phyloP scores from a whole-genome alignment of 2,888 invertebrate genomes.

The Acanthacorydalis orientalis region DNA sequence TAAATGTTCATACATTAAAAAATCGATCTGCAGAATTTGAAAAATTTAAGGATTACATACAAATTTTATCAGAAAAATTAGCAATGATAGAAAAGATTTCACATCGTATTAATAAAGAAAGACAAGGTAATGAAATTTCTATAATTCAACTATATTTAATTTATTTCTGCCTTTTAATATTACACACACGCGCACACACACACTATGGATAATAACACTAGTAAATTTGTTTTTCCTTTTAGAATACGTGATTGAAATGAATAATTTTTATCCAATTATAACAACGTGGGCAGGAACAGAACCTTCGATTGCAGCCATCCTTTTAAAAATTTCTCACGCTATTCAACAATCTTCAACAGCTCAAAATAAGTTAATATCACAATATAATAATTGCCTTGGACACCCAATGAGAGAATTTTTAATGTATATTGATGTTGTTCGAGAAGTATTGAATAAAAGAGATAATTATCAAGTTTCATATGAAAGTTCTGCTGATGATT shows the following conservation, averaged over 20 bases:
- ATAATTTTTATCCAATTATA: conserved; percentile 42
- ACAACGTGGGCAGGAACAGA: conserved; percentile 42
- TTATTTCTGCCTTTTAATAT: neutral
- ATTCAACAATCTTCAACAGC: conserved; percentile 31
- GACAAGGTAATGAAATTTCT: conserved; percentile 17
- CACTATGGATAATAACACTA: too few species aligned
- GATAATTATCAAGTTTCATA: conserved; percentile 47
- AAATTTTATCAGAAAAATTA: conserved; percentile 41
- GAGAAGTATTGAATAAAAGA: conserved; percentile 42
- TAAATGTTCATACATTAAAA: conserved; percentile 34
- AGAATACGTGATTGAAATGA: conserved; percentile 36
- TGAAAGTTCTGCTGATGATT: conserved; percentile 42
- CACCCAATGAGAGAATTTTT: conserved; percentile 41
- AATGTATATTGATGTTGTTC: conserved; percentile 47
- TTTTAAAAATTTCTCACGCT: conserved; percentile 30
- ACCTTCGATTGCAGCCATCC: conserved; percentile 28
- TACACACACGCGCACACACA: too few species aligned
- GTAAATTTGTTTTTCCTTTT: too few species aligned
- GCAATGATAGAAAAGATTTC: conserved; percentile 43
- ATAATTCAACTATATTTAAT: neutral
- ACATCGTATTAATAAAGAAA: conserved; percentile 43
- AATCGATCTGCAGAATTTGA: conserved; percentile 44
- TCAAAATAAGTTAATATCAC: conserved; percentile 28
- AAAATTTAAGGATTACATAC: conserved; percentile 40
- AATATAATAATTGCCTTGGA: conserved; percentile 23